Evolutionary conservation across 2,113 vertebrate genomes (phyloP).

Genomic region (Xenopus borealis): DNA sequence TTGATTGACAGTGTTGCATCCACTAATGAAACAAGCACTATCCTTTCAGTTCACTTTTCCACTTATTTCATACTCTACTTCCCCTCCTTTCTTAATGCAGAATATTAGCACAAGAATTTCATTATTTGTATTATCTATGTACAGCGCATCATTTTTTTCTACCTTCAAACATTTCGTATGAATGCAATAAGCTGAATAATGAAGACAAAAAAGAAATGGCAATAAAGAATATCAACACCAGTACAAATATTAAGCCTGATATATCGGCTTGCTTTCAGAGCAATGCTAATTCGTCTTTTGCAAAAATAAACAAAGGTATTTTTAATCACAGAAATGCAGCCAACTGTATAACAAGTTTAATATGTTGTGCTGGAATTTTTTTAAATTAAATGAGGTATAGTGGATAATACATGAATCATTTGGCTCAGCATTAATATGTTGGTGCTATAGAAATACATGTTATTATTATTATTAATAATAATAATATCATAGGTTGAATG

Average conservation of each 20-base stretch:
- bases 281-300: not conserved
- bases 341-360: no score
- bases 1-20: no score
- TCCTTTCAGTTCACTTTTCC: not conserved
- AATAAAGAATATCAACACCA: not conserved
- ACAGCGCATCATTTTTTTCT: not conserved
- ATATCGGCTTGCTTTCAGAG: not conserved
- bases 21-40: no score
- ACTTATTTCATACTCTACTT: not conserved
- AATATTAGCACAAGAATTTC: not conserved
- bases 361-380: no score
- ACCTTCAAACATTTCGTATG: not conserved
- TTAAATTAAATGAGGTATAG: no score
- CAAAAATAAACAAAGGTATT: not conserved
- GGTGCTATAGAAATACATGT: no score
- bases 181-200: not conserved
- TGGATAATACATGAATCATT: no score
- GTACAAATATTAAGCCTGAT: not conserved
- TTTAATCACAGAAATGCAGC: conserved; percentile 5
- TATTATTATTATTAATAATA: no score
- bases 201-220: not conserved
- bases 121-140: not conserved
- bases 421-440: no score
- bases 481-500: no score
- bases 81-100: not conserved